Evolutionary conservation across 2,113 vertebrate genomes (phyloP).

Genomic region (Cervus canadensis): DNA sequence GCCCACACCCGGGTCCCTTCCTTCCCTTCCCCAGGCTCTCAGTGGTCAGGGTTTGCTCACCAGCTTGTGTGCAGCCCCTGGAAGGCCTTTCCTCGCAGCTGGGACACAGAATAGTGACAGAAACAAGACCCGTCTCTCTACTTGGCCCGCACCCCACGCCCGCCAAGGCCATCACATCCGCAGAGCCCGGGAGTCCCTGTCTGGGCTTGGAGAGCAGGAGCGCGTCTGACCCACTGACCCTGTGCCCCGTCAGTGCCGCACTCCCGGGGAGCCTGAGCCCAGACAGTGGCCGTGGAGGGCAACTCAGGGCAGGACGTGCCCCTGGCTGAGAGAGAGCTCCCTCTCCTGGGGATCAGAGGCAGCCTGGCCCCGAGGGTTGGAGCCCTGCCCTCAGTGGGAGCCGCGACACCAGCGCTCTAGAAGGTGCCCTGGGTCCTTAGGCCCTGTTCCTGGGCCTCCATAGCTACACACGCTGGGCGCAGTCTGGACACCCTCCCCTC

Average conservation of each 20-base stretch:
- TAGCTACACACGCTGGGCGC: not conserved
- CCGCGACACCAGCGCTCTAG: not conserved
- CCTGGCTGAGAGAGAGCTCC: not conserved
- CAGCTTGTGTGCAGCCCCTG: not conserved
- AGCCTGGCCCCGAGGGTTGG: not conserved
- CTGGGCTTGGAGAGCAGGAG: not conserved
- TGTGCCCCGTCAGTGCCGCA: not conserved
- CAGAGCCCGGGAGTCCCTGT: not conserved
- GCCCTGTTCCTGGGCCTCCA: not conserved
- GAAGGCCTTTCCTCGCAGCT: not conserved
- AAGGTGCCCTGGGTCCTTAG: not conserved
- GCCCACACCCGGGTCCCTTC: rapidly evolving
- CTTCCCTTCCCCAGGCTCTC: not conserved
- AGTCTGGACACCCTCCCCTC: not conserved
- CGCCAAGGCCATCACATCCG: not conserved
- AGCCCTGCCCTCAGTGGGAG: not conserved
- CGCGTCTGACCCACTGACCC: not conserved
- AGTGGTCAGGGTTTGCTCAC: not conserved
- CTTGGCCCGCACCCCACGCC: not conserved
- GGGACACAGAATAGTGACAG: not conserved
- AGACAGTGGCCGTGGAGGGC: not conserved
- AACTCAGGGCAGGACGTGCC: conserved; percentile 56
- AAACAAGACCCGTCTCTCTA: not conserved
- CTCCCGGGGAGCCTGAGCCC: not conserved
- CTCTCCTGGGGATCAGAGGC: not conserved